Evolutionary conservation across 2,888 invertebrate species (phyloP).

Genomic region (Scaptomyza cyrtandrae): DNA sequence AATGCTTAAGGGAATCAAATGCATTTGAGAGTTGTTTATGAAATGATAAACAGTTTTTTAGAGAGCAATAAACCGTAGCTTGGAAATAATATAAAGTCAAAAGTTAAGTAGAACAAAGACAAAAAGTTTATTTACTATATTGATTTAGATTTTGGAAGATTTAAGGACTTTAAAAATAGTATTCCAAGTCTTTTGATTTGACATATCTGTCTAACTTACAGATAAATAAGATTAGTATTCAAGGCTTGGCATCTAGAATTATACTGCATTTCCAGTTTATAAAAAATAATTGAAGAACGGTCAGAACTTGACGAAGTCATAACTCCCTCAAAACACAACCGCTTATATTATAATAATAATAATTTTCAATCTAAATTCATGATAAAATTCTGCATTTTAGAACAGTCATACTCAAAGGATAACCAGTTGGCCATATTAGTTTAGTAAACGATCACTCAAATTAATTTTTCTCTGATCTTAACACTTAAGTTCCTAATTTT

Average conservation of each 20-base stretch:
- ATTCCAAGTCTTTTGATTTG: background rate
- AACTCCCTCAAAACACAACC: too few species aligned
- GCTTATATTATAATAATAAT: too few species aligned
- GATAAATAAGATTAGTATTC: background rate
- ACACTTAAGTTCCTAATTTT: background rate
- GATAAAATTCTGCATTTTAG: too few species aligned
- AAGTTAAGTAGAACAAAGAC: too few species aligned
- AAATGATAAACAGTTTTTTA: background rate
- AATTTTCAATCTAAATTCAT: too few species aligned
- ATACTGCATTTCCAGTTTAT: too few species aligned
- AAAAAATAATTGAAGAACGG: too few species aligned
- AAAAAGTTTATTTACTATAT: background rate
- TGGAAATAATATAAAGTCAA: conserved; percentile 2
- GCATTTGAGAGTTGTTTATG: background rate
- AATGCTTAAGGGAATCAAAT: conserved; percentile 32
- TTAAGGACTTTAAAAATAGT: background rate
- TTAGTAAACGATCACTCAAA: too few species aligned
- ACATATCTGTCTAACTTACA: background rate
- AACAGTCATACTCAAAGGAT: too few species aligned
- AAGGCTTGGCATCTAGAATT: too few species aligned
- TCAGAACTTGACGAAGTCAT: too few species aligned
- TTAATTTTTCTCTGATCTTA: background rate
- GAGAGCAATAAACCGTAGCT: conserved; percentile 4
- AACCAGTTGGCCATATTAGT: too few species aligned
- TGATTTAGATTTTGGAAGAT: background rate